Evolutionary conservation across 2,113 vertebrate genomes (phyloP).

Genomic region (Danionella cerebrum): DNA sequence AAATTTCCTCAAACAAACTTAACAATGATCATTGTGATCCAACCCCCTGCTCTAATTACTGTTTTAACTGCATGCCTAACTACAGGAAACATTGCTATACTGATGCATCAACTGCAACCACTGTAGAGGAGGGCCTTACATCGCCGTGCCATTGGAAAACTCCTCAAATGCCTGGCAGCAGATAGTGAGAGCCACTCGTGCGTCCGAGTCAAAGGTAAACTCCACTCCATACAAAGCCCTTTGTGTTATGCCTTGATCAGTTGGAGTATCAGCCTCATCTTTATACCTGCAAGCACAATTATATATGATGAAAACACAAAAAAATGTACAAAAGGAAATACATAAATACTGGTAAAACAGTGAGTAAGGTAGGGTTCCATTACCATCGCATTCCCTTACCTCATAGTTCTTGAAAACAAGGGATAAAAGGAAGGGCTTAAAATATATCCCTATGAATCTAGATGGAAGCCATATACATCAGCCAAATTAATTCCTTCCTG

Average conservation of each 20-base stretch:
- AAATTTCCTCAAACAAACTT: too few relatives aligned
- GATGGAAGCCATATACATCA: too few relatives aligned
- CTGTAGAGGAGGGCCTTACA: constrained; percentile 68
- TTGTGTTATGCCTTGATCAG: constrained; percentile 78
- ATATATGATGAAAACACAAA: not conserved
- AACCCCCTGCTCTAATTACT: too few relatives aligned
- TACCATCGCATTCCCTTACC: too few relatives aligned
- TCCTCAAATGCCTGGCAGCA: constrained; percentile 95
- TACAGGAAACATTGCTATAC: not conserved
- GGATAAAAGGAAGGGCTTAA: too few relatives aligned
- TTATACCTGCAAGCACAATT: constrained; percentile 73
- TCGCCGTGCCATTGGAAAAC: constrained; percentile 85
- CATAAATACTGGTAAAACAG: not conserved
- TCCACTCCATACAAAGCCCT: constrained; percentile 91
- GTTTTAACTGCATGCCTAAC: not conserved
- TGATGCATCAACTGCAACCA: not conserved
- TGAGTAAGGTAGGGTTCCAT: too few relatives aligned
- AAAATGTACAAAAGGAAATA: not conserved
- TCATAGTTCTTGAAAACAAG: too few relatives aligned
- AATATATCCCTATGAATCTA: too few relatives aligned
- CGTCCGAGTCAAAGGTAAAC: constrained; percentile 94
- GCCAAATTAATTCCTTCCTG: too few relatives aligned
- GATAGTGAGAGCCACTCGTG: constrained; percentile 91
- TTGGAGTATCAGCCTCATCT: constrained; percentile 80
- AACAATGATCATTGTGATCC: too few relatives aligned